phyloP scores from a whole-genome alignment of 2,113 vertebrate genomes.

The Pithys albifrons region DNA sequence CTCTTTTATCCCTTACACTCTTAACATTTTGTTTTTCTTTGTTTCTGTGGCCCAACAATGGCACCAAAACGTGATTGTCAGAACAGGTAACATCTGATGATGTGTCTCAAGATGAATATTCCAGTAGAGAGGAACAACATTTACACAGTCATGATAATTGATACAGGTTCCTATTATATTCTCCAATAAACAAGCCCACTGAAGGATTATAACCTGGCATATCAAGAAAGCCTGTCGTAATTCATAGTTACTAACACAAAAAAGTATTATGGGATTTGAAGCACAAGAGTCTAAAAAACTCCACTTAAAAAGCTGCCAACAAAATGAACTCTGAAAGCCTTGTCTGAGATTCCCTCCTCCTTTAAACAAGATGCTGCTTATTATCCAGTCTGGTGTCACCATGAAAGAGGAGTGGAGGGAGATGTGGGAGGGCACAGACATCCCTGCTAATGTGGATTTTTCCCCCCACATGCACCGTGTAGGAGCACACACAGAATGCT shows the following conservation, averaged over 20 bases:
- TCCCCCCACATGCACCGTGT: background rate
- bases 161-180: slow-evolving; percentile 63
- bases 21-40: slow-evolving; percentile 64
- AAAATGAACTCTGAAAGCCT: slow-evolving; percentile 68
- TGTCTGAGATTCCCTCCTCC: slow-evolving; percentile 15
- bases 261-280: slow-evolving; percentile 53
- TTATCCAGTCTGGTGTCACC: slow-evolving; percentile 46
- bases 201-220: slow-evolving; percentile 50
- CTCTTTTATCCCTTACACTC: slow-evolving; percentile 69
- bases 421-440: background rate
- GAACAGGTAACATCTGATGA: slow-evolving; percentile 61
- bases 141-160: slow-evolving; percentile 63
- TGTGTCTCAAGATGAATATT: slow-evolving; percentile 49
- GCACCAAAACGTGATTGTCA: slow-evolving; percentile 61
- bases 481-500: background rate
- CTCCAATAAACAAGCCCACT: slow-evolving; percentile 60
- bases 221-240: slow-evolving; percentile 61
- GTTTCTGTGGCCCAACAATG: slow-evolving; percentile 66
- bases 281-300: slow-evolving; percentile 24
- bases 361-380: slow-evolving; percentile 39
- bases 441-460: background rate
- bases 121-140: slow-evolving; percentile 57
- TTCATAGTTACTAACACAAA: slow-evolving; percentile 42
- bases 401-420: slow-evolving; percentile 6
- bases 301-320: slow-evolving; percentile 63